Percentiles rank a stretch among this genome's conserved stretches.
phyloP scores from a whole-genome alignment of 2,888 invertebrate species.

The Congeria kusceri region DNA sequence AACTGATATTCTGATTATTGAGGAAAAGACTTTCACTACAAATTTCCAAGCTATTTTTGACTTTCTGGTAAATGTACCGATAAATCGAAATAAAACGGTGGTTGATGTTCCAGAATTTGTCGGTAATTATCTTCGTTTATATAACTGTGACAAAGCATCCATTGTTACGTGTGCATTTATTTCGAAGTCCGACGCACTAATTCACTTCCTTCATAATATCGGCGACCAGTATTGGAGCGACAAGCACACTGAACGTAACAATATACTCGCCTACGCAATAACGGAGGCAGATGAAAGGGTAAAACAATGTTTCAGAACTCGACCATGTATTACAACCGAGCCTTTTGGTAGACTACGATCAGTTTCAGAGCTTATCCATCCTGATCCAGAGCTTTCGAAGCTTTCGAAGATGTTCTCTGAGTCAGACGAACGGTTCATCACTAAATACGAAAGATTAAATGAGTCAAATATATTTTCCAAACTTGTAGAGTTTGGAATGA shows the following conservation, averaged over 20 bases:
- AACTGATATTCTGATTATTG: no score
- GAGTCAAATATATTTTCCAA: background rate
- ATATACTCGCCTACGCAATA: background rate
- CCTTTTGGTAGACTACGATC: background rate
- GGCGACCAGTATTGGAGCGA: background rate
- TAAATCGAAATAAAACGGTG: no score
- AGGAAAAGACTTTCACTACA: no score
- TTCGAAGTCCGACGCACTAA: no score
- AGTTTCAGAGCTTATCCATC: background rate
- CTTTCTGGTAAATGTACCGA: no score
- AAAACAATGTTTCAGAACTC: background rate
- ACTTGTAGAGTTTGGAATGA: background rate
- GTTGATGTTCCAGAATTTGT: no score
- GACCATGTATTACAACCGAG: background rate
- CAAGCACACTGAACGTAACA: background rate
- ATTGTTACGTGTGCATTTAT: no score
- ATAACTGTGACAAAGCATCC: no score
- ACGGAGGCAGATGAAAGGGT: background rate
- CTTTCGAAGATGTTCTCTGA: background rate
- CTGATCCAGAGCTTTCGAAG: background rate
- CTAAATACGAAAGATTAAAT: background rate
- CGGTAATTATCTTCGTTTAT: no score
- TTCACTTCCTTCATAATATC: background rate
- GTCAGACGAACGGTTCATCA: background rate
- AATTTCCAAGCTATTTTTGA: no score